Percentiles rank a stretch among this genome's conserved stretches.
These are phyloP conservation scores for Cichladusa arquata DNA, from an alignment of 2,113 vertebrate species.

Conservation along the genomic window DNA sequence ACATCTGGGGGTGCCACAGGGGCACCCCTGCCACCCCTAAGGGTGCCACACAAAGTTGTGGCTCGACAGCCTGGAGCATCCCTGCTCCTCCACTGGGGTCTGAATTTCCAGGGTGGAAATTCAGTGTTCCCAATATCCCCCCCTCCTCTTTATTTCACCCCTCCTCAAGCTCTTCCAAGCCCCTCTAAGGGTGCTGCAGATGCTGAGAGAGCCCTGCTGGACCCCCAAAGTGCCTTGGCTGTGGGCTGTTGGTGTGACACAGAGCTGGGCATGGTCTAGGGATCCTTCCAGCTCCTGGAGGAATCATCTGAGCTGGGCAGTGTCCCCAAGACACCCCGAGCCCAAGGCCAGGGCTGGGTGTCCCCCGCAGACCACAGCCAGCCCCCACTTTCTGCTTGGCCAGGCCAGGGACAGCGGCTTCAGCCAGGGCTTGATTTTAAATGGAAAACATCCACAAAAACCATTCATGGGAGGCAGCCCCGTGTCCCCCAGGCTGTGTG, in stretches of 20 bases:
- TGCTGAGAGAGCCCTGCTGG: background rate
- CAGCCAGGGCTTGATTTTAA: fast-evolving
- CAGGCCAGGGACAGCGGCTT: fast-evolving
- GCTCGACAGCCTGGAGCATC: background rate
- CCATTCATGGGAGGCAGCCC: fast-evolving
- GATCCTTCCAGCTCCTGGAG: too few species aligned
- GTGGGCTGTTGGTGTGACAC: fast-evolving
- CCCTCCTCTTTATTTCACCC: background rate
- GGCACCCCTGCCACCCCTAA: background rate
- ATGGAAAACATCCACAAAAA: background rate
- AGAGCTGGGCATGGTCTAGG: background rate
- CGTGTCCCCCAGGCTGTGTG: fast-evolving
- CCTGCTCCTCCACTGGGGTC: background rate
- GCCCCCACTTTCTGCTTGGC: fast-evolving
- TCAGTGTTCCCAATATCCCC: fast-evolving
- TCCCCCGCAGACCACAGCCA: background rate
- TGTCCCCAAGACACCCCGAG: fast-evolving
- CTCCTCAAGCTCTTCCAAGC: background rate
- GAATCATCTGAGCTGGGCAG: fast-evolving
- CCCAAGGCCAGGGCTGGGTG: fast-evolving
- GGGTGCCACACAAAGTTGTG: background rate
- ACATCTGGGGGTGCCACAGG: fast-evolving
- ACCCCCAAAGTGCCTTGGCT: fast-evolving
- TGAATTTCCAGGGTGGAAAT: background rate
- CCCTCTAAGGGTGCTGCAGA: background rate